A percentile compares a stretch with the other conserved stretches of the same genome.
phyloP scores from a whole-genome alignment of 2,888 invertebrate species.

The Acanthopleura granulata region DNA sequence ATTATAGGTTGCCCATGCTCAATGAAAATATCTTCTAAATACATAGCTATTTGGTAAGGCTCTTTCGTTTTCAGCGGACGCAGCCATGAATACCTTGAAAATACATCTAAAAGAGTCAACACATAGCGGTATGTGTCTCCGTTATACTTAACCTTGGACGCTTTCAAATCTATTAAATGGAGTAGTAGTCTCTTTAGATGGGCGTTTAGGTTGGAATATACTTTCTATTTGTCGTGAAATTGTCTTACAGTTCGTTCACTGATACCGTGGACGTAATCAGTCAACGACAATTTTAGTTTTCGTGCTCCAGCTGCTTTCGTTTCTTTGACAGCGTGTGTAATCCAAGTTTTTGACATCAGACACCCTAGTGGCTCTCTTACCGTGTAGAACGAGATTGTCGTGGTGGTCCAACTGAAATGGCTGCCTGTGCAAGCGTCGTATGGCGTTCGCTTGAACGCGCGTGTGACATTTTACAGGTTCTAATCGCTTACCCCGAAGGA shows the following conservation, averaged over 20 bases:
- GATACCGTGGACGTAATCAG: not conserved
- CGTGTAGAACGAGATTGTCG: not conserved
- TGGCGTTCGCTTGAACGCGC: not conserved
- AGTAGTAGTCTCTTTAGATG: conserved; percentile 8
- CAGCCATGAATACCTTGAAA: conserved; percentile 22
- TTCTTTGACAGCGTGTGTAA: not conserved
- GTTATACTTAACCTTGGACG: not conserved
- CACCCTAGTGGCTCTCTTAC: not conserved
- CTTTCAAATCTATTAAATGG: conserved; percentile 24
- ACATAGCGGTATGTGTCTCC: conserved; percentile 23
- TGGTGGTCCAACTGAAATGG: not conserved
- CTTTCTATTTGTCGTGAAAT: not conserved
- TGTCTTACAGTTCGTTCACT: conserved; percentile 7
- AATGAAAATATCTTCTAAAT: conserved; percentile 13
- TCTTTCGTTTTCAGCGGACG: conserved; percentile 18
- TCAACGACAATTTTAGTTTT: not conserved
- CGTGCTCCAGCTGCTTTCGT: not conserved
- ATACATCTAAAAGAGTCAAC: conserved; percentile 27
- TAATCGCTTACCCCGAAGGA: not conserved
- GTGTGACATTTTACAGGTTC: not conserved
- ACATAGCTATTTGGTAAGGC: not conserved
- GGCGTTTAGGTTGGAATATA: not conserved
- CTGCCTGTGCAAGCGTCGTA: not conserved
- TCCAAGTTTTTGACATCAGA: not conserved
- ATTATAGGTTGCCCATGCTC: conserved; percentile 19